Evolutionary conservation across 2,797 vertebrate genomes (phyloP), one percentile per base, ranked within the genome.

Genomic region (Pristis pectinata): DNA sequence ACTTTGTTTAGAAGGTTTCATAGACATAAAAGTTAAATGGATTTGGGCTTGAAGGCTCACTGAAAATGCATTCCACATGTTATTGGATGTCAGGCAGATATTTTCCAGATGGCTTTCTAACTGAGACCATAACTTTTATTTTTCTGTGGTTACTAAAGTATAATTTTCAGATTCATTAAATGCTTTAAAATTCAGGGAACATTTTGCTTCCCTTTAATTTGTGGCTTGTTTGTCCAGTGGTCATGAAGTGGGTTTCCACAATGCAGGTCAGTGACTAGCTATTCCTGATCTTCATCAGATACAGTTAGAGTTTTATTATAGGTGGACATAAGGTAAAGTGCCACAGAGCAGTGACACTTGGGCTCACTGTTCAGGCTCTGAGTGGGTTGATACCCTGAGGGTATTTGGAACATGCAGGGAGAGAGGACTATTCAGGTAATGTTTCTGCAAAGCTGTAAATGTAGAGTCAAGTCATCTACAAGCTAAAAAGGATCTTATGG

Each of bases 131-230:
- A 82, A 94, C 93, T 95, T 95, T 96, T 44, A 27, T 56, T 72
- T 76, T 76, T 53, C 44, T 74, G 22, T 53, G 44, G 11, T 30
- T 34, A 11, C 61, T 53, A 37, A 95, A 37, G 67, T 74, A 80
- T 95, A 59, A 80, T 83, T 95, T 96, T 95, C 74, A 34, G 95
- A 70, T 96, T 94, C 95, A 94, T 96, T 95, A 41, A 95, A 95
- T 95, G 0, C 94, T 72, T 41, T 70, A 93, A 67, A 72, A 74
- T 34, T 41, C 27, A 74, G 49, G 37, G 64, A 30, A 34, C 7
- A 3, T 94, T 49, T 76, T 49, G 11, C 49, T 80, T 41, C 49
- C 67, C 13, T 44, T 94, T 76, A 53, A 67, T 56, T 49, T 56
- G 44, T 94, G 67, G 13, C 8, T 34, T 27, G 10, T 34, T 93